Percentiles rank a stretch among this genome's conserved stretches.
Conservation (phyloP, 2,888 invertebrate species). For the Agriopis leucophaearia region DNA sequence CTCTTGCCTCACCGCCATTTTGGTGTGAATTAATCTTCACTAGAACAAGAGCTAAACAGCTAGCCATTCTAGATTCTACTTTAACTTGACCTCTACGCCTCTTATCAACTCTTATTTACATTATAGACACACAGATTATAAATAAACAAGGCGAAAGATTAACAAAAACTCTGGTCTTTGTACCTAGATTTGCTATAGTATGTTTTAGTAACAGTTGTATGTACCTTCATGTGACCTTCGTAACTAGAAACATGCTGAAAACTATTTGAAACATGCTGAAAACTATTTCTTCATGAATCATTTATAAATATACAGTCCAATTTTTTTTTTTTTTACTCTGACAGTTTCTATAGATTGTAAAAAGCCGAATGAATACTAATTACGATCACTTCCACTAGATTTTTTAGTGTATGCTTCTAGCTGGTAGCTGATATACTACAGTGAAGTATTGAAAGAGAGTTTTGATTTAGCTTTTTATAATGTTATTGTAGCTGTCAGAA, state of each 20-base stretch:
- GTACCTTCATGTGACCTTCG: not conserved
- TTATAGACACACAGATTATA: not conserved
- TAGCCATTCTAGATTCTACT: slow-evolving; percentile 3
- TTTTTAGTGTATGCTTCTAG: too few relatives aligned
- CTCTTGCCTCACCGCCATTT: not conserved
- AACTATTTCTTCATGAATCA: not conserved
- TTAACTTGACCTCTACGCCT: not conserved
- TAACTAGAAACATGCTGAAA: not conserved
- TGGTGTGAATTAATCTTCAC: not conserved
- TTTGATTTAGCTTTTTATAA: too few relatives aligned
- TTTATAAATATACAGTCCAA: too few relatives aligned
- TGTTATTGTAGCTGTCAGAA: not conserved
- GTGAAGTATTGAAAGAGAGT: too few relatives aligned
- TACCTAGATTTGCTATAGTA: not conserved
- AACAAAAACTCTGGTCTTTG: not conserved
- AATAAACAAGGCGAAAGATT: not conserved
- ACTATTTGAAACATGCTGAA: not conserved
- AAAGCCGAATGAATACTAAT: too few relatives aligned
- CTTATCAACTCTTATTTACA: slow-evolving; percentile 10
- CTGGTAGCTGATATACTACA: too few relatives aligned
- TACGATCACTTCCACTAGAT: too few relatives aligned
- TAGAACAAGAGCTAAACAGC: not conserved
- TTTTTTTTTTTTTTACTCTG: too few relatives aligned
- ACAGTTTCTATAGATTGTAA: too few relatives aligned
- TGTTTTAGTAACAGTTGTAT: not conserved